Conservation (phyloP, 2,888 invertebrate species). For the Hyles lineata region DNA sequence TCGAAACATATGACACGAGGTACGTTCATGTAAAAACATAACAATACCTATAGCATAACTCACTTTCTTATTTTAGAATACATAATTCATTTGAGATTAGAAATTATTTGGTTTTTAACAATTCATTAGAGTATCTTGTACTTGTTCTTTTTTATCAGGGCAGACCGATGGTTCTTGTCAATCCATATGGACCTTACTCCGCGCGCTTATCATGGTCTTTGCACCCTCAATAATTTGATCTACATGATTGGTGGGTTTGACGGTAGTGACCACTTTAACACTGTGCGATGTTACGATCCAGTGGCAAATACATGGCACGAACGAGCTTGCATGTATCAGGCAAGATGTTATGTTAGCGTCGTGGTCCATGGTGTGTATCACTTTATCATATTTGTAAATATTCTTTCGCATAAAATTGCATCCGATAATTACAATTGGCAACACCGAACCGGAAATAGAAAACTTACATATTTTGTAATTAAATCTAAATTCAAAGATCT, state of each 20-base stretch:
- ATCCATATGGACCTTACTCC: conserved; percentile 88
- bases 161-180: conserved; percentile 91
- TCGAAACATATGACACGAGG: conserved; percentile 91
- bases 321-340: conserved; percentile 92
- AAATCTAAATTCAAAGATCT: background rate
- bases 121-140: background rate
- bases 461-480: background rate
- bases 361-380: conserved; percentile 84
- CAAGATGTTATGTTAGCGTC: conserved; percentile 92
- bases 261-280: conserved; percentile 90
- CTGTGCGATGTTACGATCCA: conserved; percentile 92
- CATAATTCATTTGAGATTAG: background rate
- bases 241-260: conserved; percentile 94
- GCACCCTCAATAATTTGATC: conserved; percentile 88
- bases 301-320: conserved; percentile 90
- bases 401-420: background rate
- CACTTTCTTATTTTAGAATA: too few relatives aligned
- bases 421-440: background rate
- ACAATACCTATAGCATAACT: background rate
- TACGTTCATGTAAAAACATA: conserved; percentile 53
- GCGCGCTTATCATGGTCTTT: conserved; percentile 92
- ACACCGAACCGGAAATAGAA: background rate
- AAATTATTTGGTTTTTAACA: background rate
- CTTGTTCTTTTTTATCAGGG: conserved; percentile 71
- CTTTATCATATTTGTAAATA: background rate